A percentile compares a stretch with the other conserved stretches of the same genome.
Evolutionary conservation across 2,888 invertebrate species (phyloP).

Genomic region (Ophioninae sp.): DNA sequence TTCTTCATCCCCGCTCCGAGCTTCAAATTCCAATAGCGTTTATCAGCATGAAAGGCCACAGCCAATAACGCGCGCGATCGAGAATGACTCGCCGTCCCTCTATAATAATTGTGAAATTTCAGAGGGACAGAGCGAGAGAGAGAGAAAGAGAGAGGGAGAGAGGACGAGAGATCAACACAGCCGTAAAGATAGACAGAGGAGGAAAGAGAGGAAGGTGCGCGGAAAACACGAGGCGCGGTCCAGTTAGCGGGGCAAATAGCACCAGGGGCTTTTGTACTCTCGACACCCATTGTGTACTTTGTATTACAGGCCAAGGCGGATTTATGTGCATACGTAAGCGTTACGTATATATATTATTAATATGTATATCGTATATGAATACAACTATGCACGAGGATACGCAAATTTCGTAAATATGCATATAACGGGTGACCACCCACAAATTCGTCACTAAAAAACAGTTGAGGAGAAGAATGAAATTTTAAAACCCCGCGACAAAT

Average conservation of each 20-base stretch:
- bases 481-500: no score
- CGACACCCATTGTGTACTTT: slow-evolving; percentile 65
- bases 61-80: slow-evolving; percentile 34
- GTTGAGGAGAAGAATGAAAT: no score
- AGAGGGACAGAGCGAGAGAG: slow-evolving; percentile 10
- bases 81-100: slow-evolving; percentile 15
- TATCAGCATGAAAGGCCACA: slow-evolving; percentile 36
- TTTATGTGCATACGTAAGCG: slow-evolving; percentile 62
- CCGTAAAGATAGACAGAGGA: not conserved
- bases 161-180: slow-evolving; percentile 7
- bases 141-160: slow-evolving; percentile 17
- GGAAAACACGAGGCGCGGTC: slow-evolving; percentile 54
- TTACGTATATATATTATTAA: slow-evolving; percentile 47
- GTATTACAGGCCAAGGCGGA: slow-evolving; percentile 62
- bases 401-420: slow-evolving; percentile 11
- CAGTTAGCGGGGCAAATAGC: slow-evolving; percentile 65
- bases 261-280: slow-evolving; percentile 63
- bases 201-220: slow-evolving; percentile 10
- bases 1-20: slow-evolving; percentile 5
- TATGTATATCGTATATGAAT: not conserved
- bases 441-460: no score
- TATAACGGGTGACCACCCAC: not conserved
- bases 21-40: slow-evolving; percentile 60
- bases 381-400: not conserved
- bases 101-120: slow-evolving; percentile 32